Evolutionary conservation across 2,888 invertebrate genomes (phyloP), one percentile per base, ranked within the genome.

Genomic region (Conops quadrifasciatus): DNA sequence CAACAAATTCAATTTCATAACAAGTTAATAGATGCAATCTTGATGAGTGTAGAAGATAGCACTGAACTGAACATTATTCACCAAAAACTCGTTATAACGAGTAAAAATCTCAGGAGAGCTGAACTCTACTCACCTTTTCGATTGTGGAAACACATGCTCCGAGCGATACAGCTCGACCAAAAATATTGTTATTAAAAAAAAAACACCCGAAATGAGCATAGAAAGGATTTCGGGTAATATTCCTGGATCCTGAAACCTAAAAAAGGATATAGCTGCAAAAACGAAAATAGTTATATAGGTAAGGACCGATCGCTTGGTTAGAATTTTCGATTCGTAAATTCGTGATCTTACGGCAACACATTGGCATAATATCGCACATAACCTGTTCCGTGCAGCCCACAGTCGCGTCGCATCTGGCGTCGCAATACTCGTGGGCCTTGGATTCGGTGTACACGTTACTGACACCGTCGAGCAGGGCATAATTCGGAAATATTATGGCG

Each of bases 391-490:
- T 74, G 26, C 81, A 81, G 1, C 56, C 62, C 0, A 64, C 28
- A 5, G 73, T 19, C 0, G 47, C n/a, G 1, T 28, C 3, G 30
- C 82, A 82, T 66, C 74, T 76, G 7, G 69, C 45, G 1, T 43
- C 16, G 30, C 81, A 82, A 3, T 76, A 72, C 4, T 56, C 60
- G 43, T 74, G 60, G 60, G 80, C 78, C 36, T 77, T 70, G 16
- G 71, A 72, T 16, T 76, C 70, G 0, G 78, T 78, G 26, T 80
- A 82, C 3, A 82, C 72, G 28, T 79, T 80, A 56, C 82, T 81
- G 13, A 82, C 74, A 2, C 78, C 82, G 67, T 82, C 83, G 30
- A 82, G 77, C 4, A 82, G 66, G 0, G 82, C 60, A 24, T 82
- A 82, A 1, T 78, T 78, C 1, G 82, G 83, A 2, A 76, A 80